Evolutionary conservation across 2,797 vertebrate genomes (phyloP).

Genomic region (Enteromius trimaculatus): DNA sequence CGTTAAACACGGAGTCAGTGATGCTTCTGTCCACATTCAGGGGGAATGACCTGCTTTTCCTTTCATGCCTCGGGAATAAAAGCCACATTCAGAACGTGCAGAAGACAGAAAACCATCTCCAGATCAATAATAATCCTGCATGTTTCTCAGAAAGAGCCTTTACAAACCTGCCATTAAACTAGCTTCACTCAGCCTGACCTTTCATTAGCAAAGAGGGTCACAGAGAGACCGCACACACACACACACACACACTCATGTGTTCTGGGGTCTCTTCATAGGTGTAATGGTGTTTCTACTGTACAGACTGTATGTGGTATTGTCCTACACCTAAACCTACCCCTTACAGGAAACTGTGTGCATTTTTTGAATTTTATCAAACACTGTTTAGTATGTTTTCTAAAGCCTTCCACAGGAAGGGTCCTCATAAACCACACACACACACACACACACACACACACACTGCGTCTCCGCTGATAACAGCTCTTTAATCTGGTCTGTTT

Average conservation of each 20-base stretch:
- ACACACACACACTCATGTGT: background rate
- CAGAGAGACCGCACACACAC: constrained; percentile 15
- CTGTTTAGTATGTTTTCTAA: too few relatives aligned
- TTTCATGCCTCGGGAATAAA: background rate
- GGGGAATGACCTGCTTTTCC: background rate
- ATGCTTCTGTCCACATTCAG: background rate
- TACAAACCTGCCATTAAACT: background rate
- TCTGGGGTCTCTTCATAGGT: too few relatives aligned
- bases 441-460: too few relatives aligned
- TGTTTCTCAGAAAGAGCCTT: constrained; percentile 56
- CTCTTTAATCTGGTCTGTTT: too few relatives aligned
- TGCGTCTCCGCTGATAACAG: too few relatives aligned
- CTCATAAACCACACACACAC: too few relatives aligned
- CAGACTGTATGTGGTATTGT: too few relatives aligned
- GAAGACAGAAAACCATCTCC: background rate
- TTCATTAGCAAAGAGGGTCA: constrained; percentile 74
- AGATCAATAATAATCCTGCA: background rate
- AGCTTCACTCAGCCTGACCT: constrained; percentile 57
- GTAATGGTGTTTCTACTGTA: too few relatives aligned
- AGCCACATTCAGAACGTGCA: background rate
- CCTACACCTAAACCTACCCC: too few relatives aligned
- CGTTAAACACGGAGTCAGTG: background rate
- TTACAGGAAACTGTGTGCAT: too few relatives aligned
- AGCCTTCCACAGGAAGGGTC: too few relatives aligned
- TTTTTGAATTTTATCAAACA: too few relatives aligned